Percentiles rank a stretch among this genome's conserved stretches.
Evolutionary conservation across 2,797 vertebrate genomes (phyloP).

Genomic region (Phyllotis vaccarum): DNA sequence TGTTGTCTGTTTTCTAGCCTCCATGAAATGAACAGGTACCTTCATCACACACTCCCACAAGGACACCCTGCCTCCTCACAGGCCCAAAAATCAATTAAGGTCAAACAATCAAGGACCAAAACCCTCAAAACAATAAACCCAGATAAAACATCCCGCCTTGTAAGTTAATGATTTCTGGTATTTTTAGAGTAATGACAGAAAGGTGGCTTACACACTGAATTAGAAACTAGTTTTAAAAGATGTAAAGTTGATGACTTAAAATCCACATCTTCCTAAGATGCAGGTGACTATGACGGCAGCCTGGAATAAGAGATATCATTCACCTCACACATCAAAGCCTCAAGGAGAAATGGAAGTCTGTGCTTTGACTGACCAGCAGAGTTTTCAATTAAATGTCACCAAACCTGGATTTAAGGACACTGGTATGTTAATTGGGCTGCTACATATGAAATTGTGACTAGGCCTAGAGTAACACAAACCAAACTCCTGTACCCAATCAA

Average conservation of each 20-base stretch:
- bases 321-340: constrained; percentile 15
- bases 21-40: too few species aligned
- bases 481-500: neutral
- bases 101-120: neutral
- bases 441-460: neutral
- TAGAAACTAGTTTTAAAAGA: neutral
- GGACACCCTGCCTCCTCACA: neutral
- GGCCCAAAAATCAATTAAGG: neutral
- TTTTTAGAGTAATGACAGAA: neutral
- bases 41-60: neutral
- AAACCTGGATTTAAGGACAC: constrained; percentile 32
- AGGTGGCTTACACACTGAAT: neutral
- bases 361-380: neutral
- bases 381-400: constrained; percentile 47
- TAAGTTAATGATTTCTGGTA: neutral
- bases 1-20: neutral
- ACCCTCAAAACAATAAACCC: neutral
- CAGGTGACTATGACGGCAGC: neutral
- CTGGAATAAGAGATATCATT: neutral
- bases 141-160: neutral
- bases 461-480: neutral
- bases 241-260: neutral
- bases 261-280: constrained; percentile 39
- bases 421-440: neutral
- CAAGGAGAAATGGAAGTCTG: neutral